phyloP scores from a whole-genome alignment of 2,888 invertebrate species.

The Encarsia formosa region DNA sequence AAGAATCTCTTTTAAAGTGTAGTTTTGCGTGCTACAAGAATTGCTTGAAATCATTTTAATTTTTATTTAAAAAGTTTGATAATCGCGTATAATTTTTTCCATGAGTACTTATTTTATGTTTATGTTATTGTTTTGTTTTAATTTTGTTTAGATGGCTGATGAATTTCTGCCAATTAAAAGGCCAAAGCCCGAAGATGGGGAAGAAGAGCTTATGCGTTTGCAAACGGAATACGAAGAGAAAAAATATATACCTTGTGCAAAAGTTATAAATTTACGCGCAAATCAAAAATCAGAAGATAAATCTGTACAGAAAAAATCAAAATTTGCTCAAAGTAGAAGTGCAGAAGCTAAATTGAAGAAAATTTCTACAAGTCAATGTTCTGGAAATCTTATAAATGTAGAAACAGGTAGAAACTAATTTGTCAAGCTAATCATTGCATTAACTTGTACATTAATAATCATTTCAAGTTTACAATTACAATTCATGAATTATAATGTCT shows the following conservation, averaged over 20 bases:
- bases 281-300: constrained; percentile 1
- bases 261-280: constrained; percentile 52
- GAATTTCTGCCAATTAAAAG: constrained; percentile 47
- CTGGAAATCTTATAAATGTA: constrained; percentile 15
- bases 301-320: constrained; percentile 32
- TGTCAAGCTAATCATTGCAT: neutral
- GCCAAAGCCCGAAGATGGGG: constrained; percentile 67
- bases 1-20: no score
- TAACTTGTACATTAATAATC: neutral
- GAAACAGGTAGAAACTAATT: constrained; percentile 9
- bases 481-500: constrained; percentile 4
- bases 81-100: no score
- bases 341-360: constrained; percentile 28
- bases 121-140: no score
- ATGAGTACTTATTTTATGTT: no score
- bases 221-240: constrained; percentile 68
- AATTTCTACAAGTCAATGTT: constrained; percentile 34
- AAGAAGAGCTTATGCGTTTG: constrained; percentile 70
- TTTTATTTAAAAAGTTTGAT: no score
- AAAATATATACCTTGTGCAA: constrained; percentile 61
- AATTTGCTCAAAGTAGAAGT: constrained; percentile 35
- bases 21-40: no score
- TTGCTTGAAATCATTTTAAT: no score
- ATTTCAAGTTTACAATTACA: constrained; percentile 1
- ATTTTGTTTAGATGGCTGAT: constrained; percentile 26